Percentiles rank a stretch among this genome's conserved stretches.
Conservation (phyloP, 1,140 invertebrate species). For the Saccostrea glomerata region DNA sequence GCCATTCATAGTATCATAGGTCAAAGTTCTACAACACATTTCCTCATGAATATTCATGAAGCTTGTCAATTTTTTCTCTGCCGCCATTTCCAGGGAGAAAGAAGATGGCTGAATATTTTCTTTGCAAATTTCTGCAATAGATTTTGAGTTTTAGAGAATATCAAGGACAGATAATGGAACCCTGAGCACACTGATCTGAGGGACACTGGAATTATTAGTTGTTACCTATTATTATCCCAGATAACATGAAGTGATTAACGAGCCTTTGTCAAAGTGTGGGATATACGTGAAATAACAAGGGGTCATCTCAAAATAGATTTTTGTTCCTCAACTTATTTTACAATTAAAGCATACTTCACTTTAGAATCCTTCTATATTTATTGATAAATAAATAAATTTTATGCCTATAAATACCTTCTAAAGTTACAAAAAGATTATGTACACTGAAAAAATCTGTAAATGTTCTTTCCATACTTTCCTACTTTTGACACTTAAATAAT, state of each 20-base stretch:
- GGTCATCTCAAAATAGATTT: conserved; percentile 17
- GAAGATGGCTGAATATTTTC: conserved; percentile 29
- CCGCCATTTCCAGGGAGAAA: conserved; percentile 9
- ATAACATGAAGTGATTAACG: background rate
- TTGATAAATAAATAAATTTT: no score
- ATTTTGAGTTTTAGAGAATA: background rate
- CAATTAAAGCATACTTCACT: background rate
- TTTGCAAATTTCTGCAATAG: background rate
- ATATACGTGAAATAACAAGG: conserved; percentile 10
- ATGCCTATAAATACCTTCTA: no score
- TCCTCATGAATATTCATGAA: conserved; percentile 34
- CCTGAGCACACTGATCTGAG: background rate
- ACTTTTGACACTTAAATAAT: no score
- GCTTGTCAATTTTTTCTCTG: background rate
- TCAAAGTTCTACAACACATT: conserved; percentile 14
- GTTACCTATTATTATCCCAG: background rate
- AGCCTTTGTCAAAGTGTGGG: background rate
- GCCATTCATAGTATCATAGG: conserved; percentile 35
- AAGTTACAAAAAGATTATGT: no score
- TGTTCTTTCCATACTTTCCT: no score
- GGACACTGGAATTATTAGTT: background rate
- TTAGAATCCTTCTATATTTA: no score
- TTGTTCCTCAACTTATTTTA: background rate
- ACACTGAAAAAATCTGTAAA: no score
- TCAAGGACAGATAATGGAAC: background rate